These are phyloP conservation scores for Mesaphorura yosii DNA, from an alignment of 1,140 invertebrate genomes.

Conservation along the genomic window DNA sequence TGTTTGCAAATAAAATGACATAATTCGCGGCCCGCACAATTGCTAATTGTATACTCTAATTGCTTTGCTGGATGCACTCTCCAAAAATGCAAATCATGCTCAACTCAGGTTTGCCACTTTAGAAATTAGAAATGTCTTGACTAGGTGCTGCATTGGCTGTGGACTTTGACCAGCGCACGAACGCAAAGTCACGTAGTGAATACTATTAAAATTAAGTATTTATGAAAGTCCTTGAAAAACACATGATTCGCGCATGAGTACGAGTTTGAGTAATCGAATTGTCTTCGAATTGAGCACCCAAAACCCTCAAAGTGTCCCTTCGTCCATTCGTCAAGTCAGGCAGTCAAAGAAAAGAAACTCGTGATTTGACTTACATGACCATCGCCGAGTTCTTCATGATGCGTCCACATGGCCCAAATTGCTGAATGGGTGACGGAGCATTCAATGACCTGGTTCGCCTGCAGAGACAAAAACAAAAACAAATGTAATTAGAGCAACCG, in stretches of 20 bases:
- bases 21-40: too few relatives aligned
- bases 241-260: too few relatives aligned
- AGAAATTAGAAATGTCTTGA: too few relatives aligned
- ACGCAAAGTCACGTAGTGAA: background rate
- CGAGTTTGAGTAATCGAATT: background rate
- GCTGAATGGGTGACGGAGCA: slow-evolving; percentile 82
- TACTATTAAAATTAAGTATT: background rate
- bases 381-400: slow-evolving; percentile 92
- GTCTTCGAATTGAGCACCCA: background rate
- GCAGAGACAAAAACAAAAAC: too few relatives aligned
- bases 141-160: too few relatives aligned
- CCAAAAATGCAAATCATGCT: too few relatives aligned
- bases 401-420: slow-evolving; percentile 88
- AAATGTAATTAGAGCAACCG: too few relatives aligned
- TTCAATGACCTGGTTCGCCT: slow-evolving; percentile 85
- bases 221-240: background rate
- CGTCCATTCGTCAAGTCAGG: background rate
- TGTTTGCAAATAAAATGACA: too few relatives aligned
- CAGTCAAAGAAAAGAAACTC: background rate
- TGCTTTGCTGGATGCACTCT: too few relatives aligned
- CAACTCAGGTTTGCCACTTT: too few relatives aligned
- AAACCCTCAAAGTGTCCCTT: background rate
- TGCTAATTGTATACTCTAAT: too few relatives aligned
- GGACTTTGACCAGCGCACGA: too few relatives aligned
- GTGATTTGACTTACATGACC: slow-evolving; percentile 70